Conservation (phyloP, 2,888 invertebrate genomes). For the Ceramica pisi region DNA sequence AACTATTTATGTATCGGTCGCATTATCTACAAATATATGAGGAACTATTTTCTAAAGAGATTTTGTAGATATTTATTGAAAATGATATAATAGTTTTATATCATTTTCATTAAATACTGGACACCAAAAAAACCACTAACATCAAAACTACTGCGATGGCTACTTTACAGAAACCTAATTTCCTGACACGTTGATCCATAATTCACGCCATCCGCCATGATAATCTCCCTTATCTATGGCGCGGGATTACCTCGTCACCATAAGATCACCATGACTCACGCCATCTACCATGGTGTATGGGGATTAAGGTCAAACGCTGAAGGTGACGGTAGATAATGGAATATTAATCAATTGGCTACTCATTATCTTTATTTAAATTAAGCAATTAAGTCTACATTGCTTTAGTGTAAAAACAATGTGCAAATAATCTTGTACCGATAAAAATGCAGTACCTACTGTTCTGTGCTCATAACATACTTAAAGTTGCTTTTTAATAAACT, state of each 20-base stretch:
- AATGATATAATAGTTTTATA: too few relatives aligned
- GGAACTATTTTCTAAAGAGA: background rate
- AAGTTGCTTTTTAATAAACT: background rate
- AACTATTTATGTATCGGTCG: too few relatives aligned
- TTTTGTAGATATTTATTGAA: too few relatives aligned
- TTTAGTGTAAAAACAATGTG: background rate
- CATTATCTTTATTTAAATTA: slow-evolving; percentile 1
- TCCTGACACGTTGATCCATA: background rate
- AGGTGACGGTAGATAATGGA: slow-evolving; percentile 30
- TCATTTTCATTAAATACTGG: too few relatives aligned
- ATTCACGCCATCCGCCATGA: background rate
- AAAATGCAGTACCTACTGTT: slow-evolving; percentile 6
- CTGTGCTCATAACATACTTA: slow-evolving; percentile 1
- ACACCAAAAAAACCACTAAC: background rate
- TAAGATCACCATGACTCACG: slow-evolving; percentile 45
- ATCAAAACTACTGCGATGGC: background rate
- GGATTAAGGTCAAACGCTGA: slow-evolving; percentile 53
- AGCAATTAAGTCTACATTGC: too few relatives aligned
- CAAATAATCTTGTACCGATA: background rate
- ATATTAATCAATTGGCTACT: slow-evolving; percentile 47
- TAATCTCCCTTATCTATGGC: slow-evolving; percentile 45
- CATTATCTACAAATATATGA: too few relatives aligned
- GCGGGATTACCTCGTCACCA: slow-evolving; percentile 42
- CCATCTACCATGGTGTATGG: slow-evolving; percentile 33
- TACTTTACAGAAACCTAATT: background rate